These are phyloP conservation scores for Trichonephila inaurata DNA, from an alignment of 1,140 invertebrate genomes.

Conservation along the genomic window DNA sequence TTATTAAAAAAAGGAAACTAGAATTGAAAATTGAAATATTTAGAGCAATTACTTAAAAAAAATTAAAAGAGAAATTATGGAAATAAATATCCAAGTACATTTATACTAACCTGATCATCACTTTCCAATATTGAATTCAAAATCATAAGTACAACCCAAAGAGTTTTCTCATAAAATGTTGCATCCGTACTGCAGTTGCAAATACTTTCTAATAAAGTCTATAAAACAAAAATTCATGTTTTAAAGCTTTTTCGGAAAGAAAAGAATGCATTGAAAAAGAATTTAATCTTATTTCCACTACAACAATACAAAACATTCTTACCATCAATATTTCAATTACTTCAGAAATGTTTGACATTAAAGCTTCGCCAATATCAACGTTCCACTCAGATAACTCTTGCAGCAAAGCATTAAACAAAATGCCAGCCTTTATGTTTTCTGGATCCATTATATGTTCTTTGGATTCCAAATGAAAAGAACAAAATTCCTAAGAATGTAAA, in stretches of 20 bases:
- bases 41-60: no score
- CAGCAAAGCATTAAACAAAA: conserved; percentile 24
- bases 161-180: conserved; percentile 49
- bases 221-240: background rate
- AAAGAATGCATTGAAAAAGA: background rate
- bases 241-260: background rate
- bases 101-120: conserved; percentile 41
- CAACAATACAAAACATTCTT: background rate
- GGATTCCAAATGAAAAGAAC: conserved; percentile 43
- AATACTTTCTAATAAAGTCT: conserved; percentile 56
- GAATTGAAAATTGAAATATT: no score
- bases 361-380: conserved; percentile 63
- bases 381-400: conserved; percentile 64
- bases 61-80: no score
- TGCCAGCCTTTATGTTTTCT: conserved; percentile 11
- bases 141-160: conserved; percentile 65
- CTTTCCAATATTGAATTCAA: conserved; percentile 52
- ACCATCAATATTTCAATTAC: conserved; percentile 63
- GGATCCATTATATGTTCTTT: conserved; percentile 25
- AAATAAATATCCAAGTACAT: no score
- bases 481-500: conserved; percentile 58
- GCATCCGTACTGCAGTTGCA: conserved; percentile 51
- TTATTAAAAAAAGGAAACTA: background rate
- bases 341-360: conserved; percentile 69
- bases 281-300: background rate